Base-by-base conservation (phyloP, 2,797 vertebrate species). In the Toxotes lorentzi region DNA sequence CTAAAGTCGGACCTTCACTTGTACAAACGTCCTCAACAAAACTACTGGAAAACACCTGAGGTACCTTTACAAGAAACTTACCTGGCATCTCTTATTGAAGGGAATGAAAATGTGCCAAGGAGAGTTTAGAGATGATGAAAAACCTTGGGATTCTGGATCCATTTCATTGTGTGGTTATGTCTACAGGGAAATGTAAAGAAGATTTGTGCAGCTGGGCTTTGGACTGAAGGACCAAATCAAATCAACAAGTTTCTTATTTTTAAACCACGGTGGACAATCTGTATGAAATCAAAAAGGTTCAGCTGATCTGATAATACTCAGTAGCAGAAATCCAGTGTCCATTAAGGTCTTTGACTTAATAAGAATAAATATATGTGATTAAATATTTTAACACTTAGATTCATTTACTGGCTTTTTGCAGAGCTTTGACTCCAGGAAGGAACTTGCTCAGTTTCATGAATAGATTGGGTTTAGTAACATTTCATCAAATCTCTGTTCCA, bases 41-140 rank as follows among this genome's bases (percentile, higher is more conserved):
- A 57, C 16, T 11, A 58, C 54, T 8, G 23, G 5, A 45, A 8
- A 24, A 34, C 34, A 53, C 19, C 19, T 19, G 27, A 53, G n/a
- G 35, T 50, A 48, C 12, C 12, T 48, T 68, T 48, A 35, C 41
- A 16, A 3, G 47, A 38, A 66, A 53, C 21, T 35, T 2, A 27
- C 11, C 19, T 14, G 40, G 72, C 1, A 1, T 56, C 69, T 56
- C 56, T 35, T 4, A 7, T 57, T 41, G 21, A 19, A 40, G 16
- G 24, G 23, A 67, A 45, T 7, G 14, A 79, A 77, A 77, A 82
- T 45, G 84, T 86, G 82, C 86, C 86, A 88, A 82, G 1, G 8
- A 61, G 41, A 30, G 58, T 71, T 50, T 32, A n/a, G 16, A 64
- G 13, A 30, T 0, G 5, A n/a, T 3, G 7, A 47, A 35, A 23